Conservation (phyloP, 23 tunicate species). For the Halocynthia roretzi region DNA sequence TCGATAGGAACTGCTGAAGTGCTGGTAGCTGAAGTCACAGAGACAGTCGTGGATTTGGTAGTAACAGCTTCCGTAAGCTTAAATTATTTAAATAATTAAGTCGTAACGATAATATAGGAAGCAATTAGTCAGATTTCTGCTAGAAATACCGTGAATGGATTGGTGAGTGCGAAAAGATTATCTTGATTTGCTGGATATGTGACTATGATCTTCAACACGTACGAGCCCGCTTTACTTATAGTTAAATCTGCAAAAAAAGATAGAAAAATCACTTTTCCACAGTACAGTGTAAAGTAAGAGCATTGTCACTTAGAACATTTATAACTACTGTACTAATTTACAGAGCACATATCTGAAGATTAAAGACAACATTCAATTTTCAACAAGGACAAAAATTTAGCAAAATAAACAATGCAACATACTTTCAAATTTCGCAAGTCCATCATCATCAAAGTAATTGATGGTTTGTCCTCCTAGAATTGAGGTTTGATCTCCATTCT, state of each 20-base stretch:
- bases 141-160: slow-evolving; percentile 4
- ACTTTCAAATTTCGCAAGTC: slow-evolving; percentile 23
- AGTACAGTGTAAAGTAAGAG: background rate
- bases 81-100: too few species aligned
- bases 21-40: background rate
- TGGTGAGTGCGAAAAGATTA: background rate
- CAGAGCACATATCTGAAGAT: background rate
- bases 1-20: background rate
- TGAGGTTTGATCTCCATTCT: background rate
- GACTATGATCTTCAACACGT: slow-evolving; percentile 1
- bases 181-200: slow-evolving; percentile 10
- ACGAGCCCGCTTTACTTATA: background rate
- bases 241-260: slow-evolving; percentile 9
- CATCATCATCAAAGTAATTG: slow-evolving; percentile 2
- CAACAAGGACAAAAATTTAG: too few species aligned
- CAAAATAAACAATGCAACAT: background rate
- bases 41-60: background rate
- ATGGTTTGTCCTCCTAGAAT: background rate
- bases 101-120: too few species aligned
- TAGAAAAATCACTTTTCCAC: background rate
- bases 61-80: background rate
- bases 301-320: too few species aligned
- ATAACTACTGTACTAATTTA: background rate
- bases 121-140: too few species aligned
- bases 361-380: background rate